These are phyloP conservation scores for Daubentonia madagascariensis DNA, from an alignment of 2,113 vertebrate genomes.

Conservation along the genomic window DNA sequence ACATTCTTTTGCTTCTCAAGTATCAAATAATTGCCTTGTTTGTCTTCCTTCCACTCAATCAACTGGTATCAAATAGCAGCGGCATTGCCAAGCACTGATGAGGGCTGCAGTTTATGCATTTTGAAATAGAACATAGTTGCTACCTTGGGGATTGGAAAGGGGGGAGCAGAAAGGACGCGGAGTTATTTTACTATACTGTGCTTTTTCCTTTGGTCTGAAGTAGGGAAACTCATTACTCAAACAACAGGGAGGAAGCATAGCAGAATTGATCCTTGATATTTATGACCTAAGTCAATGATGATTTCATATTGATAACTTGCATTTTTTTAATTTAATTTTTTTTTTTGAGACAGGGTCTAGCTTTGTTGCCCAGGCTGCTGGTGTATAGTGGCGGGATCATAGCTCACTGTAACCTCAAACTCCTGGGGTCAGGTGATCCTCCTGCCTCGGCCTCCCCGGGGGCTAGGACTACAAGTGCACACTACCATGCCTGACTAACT, in stretches of 20 bases:
- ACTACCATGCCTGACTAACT: no score
- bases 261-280: not conserved
- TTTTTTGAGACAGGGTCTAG: no score
- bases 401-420: no score
- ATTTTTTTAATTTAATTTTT: no score
- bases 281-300: not conserved
- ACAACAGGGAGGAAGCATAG: not conserved
- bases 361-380: no score
- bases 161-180: not conserved
- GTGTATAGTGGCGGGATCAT: no score
- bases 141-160: not conserved
- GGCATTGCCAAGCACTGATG: not conserved
- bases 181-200: not conserved
- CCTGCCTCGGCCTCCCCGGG: no score
- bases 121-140: not conserved
- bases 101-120: not conserved
- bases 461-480: no score
- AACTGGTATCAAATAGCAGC: not conserved
- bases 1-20: not conserved
- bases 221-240: not conserved
- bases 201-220: not conserved
- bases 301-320: not conserved
- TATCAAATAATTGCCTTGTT: not conserved
- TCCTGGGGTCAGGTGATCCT: no score
- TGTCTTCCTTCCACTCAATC: not conserved